Percentiles rank a stretch among this genome's conserved stretches.
phyloP scores from a whole-genome alignment of 2,797 vertebrate species.

The Ambastaia sidthimunki region DNA sequence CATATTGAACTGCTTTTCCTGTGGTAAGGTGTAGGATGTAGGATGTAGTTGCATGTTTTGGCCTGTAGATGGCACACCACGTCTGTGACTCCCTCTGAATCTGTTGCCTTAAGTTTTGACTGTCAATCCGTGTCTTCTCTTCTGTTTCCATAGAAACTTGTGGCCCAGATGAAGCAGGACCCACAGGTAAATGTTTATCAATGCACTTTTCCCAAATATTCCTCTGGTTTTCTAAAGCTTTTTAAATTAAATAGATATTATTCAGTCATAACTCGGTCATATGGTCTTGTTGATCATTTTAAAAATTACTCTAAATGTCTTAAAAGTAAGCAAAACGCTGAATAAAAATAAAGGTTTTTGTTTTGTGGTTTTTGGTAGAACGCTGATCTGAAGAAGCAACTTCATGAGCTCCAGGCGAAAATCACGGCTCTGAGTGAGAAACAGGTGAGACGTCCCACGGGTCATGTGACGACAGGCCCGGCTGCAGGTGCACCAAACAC shows the following conservation, averaged over 20 bases:
- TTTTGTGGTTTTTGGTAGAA: conserved; percentile 79
- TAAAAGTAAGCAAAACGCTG: too few relatives aligned
- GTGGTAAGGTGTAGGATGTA: too few relatives aligned
- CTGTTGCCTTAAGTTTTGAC: conserved; percentile 31
- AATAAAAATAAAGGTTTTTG: too few relatives aligned
- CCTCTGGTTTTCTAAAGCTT: background rate
- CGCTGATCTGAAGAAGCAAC: conserved; percentile 98
- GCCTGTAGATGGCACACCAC: conserved; percentile 66
- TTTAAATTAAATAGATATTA: background rate
- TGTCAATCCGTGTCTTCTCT: conserved; percentile 9
- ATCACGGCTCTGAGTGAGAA: conserved; percentile 98
- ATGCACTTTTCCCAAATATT: background rate
- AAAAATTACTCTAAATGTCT: background rate
- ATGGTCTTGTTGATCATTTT: background rate
- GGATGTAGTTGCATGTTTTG: conserved; percentile 39
- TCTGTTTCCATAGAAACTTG: conserved; percentile 88
- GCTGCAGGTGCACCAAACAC: background rate
- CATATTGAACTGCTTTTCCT: background rate
- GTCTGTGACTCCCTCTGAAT: conserved; percentile 22
- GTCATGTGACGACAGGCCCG: background rate
- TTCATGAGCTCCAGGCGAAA: conserved; percentile 99
- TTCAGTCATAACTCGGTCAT: background rate
- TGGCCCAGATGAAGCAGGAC: conserved; percentile 99
- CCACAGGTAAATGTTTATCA: conserved; percentile 87
- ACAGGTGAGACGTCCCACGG: conserved; percentile 80